Conservation (phyloP, 1,140 invertebrate species). For the Saccostrea cuccullata region DNA sequence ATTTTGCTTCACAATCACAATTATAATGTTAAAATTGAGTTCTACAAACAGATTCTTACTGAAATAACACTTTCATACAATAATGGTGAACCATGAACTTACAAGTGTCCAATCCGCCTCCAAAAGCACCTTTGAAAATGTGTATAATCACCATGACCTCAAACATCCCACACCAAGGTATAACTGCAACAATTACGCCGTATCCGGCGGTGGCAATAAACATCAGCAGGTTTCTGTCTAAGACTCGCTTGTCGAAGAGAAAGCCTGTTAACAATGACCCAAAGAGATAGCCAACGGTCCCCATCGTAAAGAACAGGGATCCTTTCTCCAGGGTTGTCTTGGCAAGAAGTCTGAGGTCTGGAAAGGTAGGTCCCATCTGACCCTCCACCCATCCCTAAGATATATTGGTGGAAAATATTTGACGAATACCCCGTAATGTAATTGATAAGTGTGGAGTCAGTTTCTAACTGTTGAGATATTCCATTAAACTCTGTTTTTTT, state of each 20-base stretch:
- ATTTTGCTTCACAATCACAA: no score
- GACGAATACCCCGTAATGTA: no score
- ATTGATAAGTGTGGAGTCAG: no score
- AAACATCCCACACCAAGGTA: constrained; percentile 63
- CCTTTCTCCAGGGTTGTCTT: constrained; percentile 62
- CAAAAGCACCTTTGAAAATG: constrained; percentile 65
- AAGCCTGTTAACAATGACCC: constrained; percentile 67
- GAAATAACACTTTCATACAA: no score
- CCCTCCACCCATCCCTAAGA: constrained; percentile 73
- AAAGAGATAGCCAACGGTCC: constrained; percentile 65
- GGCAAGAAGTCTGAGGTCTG: constrained; percentile 70
- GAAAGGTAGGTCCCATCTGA: constrained; percentile 74
- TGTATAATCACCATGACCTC: constrained; percentile 60
- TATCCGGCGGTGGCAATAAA: constrained; percentile 51
- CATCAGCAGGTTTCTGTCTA: constrained; percentile 61
- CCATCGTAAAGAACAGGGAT: constrained; percentile 64
- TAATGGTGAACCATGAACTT: not conserved
- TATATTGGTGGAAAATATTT: not conserved
- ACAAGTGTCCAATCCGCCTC: constrained; percentile 74
- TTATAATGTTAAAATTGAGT: no score
- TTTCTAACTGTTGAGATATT: no score
- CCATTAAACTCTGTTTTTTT: no score
- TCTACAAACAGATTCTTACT: no score
- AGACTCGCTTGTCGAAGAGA: constrained; percentile 60
- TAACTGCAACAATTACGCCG: constrained; percentile 56